Conservation (phyloP, 2,888 invertebrate species). For the Blastobasis lacticolella region DNA sequence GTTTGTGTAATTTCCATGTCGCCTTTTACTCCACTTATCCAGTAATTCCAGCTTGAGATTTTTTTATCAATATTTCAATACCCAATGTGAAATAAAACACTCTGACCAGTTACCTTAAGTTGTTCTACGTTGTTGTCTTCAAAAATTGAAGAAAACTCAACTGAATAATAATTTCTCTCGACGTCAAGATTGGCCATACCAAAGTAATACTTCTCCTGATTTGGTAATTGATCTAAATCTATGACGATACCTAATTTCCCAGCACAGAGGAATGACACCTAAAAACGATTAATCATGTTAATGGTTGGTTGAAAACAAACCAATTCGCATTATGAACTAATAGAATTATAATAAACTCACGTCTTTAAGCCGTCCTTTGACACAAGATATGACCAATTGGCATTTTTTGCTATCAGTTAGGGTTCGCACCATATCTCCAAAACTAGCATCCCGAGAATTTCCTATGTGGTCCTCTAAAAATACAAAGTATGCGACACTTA, state of each 20-base stretch:
- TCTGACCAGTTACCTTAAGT: constrained; percentile 2
- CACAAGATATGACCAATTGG: constrained; percentile 30
- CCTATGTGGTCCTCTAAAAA: constrained; percentile 40
- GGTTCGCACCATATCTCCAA: constrained; percentile 34
- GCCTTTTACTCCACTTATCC: not conserved
- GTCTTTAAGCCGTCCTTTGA: constrained; percentile 31
- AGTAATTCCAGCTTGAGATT: not conserved
- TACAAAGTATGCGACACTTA: too few relatives aligned
- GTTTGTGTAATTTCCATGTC: not conserved
- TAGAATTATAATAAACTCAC: constrained; percentile 23
- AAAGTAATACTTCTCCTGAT: constrained; percentile 21
- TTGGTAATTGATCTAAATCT: constrained; percentile 20
- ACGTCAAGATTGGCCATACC: constrained; percentile 21
- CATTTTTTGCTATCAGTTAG: constrained; percentile 33
- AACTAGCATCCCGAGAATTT: constrained; percentile 37
- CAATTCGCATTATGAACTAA: too few relatives aligned
- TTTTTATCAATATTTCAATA: not conserved
- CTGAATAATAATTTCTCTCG: constrained; percentile 17
- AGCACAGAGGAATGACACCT: constrained; percentile 18
- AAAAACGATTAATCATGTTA: constrained; percentile 1
- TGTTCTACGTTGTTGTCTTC: constrained; percentile 7
- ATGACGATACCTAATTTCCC: constrained; percentile 11
- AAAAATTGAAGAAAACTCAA: constrained; percentile 25
- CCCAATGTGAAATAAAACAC: not conserved
- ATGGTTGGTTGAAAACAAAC: not conserved